Evolutionary conservation across 2,888 invertebrate genomes (phyloP).

Genomic region (Drosophila subquinaria): DNA sequence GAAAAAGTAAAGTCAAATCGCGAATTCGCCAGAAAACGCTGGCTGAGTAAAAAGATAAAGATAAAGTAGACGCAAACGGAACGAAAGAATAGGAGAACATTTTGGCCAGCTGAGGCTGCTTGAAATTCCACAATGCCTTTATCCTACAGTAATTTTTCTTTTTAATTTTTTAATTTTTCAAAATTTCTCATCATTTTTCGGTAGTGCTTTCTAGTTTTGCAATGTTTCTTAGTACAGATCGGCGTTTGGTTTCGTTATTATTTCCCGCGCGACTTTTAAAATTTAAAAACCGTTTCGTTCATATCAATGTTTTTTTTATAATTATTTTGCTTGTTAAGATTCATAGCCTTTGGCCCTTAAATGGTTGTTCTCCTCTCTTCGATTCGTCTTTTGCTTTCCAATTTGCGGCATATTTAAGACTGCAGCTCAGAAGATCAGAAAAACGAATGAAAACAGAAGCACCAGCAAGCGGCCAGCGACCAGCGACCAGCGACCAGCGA

Average conservation of each 20-base stretch:
- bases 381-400: slow-evolving; percentile 8
- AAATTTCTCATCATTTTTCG: slow-evolving; percentile 6
- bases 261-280: slow-evolving; percentile 38
- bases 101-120: slow-evolving; percentile 17
- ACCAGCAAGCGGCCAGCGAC: slow-evolving; percentile 3
- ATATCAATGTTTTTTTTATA: slow-evolving; percentile 11
- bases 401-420: not conserved
- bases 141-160: slow-evolving; percentile 10
- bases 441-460: slow-evolving; percentile 1
- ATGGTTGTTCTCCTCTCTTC: slow-evolving; percentile 4
- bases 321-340: slow-evolving; percentile 10
- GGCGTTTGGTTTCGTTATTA: slow-evolving; percentile 15
- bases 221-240: slow-evolving; percentile 16
- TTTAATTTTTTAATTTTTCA: not conserved
- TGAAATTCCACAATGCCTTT: slow-evolving; percentile 26
- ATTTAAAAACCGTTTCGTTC: slow-evolving; percentile 22
- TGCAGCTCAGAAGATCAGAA: not conserved
- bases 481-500: not conserved
- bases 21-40: slow-evolving; percentile 55
- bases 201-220: slow-evolving; percentile 7
- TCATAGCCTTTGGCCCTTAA: slow-evolving; percentile 14
- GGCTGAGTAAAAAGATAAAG: slow-evolving; percentile 26
- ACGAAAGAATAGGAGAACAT: slow-evolving; percentile 25
- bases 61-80: slow-evolving; percentile 19
- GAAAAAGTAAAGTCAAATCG: slow-evolving; percentile 31